Conservation (phyloP, 2,888 invertebrate genomes). For the Timema podura region DNA sequence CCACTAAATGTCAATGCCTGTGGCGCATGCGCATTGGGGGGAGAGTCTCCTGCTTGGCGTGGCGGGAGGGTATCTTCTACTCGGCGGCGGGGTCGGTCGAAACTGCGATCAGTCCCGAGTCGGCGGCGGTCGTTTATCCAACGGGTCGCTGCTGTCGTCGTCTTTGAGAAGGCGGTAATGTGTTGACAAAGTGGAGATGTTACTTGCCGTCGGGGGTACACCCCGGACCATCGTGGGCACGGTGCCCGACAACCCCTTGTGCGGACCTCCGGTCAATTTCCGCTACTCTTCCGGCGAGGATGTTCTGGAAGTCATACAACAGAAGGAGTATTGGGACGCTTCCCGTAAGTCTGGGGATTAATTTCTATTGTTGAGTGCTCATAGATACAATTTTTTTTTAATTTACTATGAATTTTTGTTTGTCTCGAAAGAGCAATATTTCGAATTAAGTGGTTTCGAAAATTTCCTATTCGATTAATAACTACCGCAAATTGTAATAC, state of each 20-base stretch:
- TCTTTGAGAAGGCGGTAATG: background rate
- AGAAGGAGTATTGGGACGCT: conserved; percentile 35
- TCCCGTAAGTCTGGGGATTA: conserved; percentile 27
- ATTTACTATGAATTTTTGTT: no score
- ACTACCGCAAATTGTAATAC: no score
- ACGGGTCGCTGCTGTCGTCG: no score
- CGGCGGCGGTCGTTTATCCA: no score
- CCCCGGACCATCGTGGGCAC: conserved; percentile 53
- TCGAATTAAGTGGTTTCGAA: no score
- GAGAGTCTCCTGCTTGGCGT: no score
- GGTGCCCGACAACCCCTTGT: conserved; percentile 49
- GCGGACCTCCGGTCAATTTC: conserved; percentile 39
- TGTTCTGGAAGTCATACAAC: conserved; percentile 34
- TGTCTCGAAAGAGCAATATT: no score
- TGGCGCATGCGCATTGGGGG: conserved; percentile 28
- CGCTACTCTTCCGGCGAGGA: conserved; percentile 24
- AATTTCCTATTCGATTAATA: no score
- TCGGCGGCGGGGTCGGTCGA: background rate
- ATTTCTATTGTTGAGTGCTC: conserved; percentile 12
- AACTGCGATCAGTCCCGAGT: no score
- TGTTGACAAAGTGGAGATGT: conserved; percentile 39
- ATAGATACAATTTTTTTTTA: no score
- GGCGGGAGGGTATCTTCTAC: no score
- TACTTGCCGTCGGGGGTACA: conserved; percentile 53
- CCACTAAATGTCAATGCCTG: conserved; percentile 45